These are phyloP conservation scores for Armadillidium nasatum DNA, from an alignment of 1,140 invertebrate genomes.

Conservation along the genomic window DNA sequence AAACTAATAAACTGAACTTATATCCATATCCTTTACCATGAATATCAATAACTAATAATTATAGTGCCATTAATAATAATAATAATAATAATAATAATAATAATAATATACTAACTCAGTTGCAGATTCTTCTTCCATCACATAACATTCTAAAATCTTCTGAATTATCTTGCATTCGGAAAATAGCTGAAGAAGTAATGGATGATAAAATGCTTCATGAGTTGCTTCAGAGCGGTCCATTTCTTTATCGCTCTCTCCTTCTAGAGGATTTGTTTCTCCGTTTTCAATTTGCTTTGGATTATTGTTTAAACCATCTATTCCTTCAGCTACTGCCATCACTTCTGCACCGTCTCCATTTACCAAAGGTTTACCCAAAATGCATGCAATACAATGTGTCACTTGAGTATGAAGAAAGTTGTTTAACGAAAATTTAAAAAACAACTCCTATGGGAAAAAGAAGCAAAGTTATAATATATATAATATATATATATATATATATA, in stretches of 20 bases:
- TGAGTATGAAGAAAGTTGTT: constrained; percentile 87
- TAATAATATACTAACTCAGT: background rate
- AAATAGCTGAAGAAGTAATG: background rate
- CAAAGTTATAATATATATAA: background rate
- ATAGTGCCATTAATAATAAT: no score
- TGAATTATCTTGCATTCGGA: background rate
- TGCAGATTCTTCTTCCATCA: background rate
- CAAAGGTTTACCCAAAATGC: constrained; percentile 55
- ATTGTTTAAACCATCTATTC: constrained; percentile 26
- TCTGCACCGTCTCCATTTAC: background rate
- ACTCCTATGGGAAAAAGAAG: constrained; percentile 56
- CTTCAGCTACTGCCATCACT: background rate
- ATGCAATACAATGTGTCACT: constrained; percentile 66
- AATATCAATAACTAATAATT: no score
- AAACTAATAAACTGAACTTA: no score
- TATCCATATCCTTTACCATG: no score
- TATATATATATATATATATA: background rate
- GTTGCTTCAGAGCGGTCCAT: background rate
- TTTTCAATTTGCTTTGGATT: constrained; percentile 29
- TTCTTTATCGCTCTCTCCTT: constrained; percentile 48
- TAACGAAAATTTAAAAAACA: constrained; percentile 76
- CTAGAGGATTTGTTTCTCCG: constrained; percentile 14
- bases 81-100: no score
- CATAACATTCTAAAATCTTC: background rate
- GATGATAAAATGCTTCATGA: constrained; percentile 17